phyloP scores from a whole-genome alignment of 2,797 vertebrate species.

The Microtus californicus region DNA sequence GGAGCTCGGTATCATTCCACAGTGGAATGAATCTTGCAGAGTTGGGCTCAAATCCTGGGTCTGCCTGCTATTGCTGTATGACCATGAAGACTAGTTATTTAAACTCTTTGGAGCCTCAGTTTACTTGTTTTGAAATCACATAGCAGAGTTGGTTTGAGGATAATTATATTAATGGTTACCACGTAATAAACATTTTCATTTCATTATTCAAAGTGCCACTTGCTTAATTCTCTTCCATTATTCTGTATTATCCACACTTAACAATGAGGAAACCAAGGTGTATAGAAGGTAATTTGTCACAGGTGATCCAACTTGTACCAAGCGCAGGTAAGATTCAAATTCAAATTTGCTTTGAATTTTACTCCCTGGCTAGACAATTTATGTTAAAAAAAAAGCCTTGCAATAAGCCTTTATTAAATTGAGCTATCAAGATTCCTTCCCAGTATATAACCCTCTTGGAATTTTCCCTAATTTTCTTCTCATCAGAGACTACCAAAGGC shows the following conservation, averaged over 20 bases:
- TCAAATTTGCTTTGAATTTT: slow-evolving; percentile 17
- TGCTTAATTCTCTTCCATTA: not conserved
- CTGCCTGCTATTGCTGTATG: not conserved
- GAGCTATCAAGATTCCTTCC: slow-evolving; percentile 23
- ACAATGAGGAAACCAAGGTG: not conserved
- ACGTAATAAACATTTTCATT: not conserved
- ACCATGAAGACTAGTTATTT: slow-evolving; percentile 31
- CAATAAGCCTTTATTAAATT: slow-evolving; percentile 6
- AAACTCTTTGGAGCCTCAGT: slow-evolving; percentile 27
- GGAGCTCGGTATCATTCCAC: slow-evolving; percentile 52
- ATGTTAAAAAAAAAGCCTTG: not conserved
- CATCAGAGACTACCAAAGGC: not conserved
- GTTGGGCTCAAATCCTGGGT: slow-evolving; percentile 46
- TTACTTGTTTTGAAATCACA: slow-evolving; percentile 29
- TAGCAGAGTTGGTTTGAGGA: not conserved
- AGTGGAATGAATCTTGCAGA: slow-evolving; percentile 40
- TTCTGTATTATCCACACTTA: not conserved
- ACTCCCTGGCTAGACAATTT: not conserved
- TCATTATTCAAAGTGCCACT: not conserved
- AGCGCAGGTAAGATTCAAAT: slow-evolving; percentile 16
- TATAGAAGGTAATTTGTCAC: slow-evolving; percentile 21
- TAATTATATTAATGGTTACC: not conserved
- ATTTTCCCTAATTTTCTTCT: not conserved
- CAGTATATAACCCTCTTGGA: not conserved
- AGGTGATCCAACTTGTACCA: not conserved